These are phyloP conservation scores for Hirundichthys speculiger DNA, from an alignment of 2,113 vertebrate species.

Conservation along the genomic window DNA sequence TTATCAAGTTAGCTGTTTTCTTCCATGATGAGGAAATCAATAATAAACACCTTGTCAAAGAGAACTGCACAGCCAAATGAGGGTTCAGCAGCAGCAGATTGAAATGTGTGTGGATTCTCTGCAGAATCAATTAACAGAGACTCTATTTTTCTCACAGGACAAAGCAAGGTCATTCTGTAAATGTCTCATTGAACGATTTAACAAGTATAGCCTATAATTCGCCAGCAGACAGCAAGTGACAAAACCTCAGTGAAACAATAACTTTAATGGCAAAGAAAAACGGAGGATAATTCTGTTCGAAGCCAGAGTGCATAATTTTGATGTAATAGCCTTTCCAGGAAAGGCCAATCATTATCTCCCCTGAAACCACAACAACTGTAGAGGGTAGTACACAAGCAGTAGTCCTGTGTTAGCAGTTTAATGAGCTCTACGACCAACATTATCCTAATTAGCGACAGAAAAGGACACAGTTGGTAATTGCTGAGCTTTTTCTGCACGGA, in stretches of 20 bases:
- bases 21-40: constrained; percentile 52
- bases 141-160: constrained; percentile 35
- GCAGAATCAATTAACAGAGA: constrained; percentile 54
- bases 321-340: constrained; percentile 44
- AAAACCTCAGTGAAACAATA: constrained; percentile 20
- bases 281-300: constrained; percentile 45
- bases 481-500: background rate
- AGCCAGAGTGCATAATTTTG: constrained; percentile 53
- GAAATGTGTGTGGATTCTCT: constrained; percentile 48
- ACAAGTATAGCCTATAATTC: constrained; percentile 36
- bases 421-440: constrained; percentile 23
- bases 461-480: constrained; percentile 3
- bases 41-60: constrained; percentile 63
- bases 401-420: constrained; percentile 4
- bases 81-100: constrained; percentile 44
- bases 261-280: constrained; percentile 53
- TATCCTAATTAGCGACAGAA: constrained; percentile 38
- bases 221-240: constrained; percentile 44
- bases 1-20: constrained; percentile 58
- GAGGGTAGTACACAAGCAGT: constrained; percentile 9
- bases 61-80: constrained; percentile 32
- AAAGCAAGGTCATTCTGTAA: constrained; percentile 48
- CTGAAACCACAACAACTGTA: constrained; percentile 7
- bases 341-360: constrained; percentile 31
- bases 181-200: constrained; percentile 49